phyloP scores from a whole-genome alignment of 2,888 invertebrate species.

The Fragum whitleyi region DNA sequence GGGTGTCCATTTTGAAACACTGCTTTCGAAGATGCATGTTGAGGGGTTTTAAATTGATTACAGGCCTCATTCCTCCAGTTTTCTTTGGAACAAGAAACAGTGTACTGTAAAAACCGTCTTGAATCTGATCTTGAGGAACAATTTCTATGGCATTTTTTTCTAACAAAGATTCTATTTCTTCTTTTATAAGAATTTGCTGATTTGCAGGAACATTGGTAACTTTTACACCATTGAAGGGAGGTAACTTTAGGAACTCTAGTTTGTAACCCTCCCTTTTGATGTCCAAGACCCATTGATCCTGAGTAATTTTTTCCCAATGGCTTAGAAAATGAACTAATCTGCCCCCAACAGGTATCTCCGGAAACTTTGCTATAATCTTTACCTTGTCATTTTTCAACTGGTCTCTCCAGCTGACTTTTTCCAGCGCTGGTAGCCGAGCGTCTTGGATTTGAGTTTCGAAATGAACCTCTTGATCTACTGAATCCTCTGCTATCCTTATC shows the following conservation, averaged over 20 bases:
- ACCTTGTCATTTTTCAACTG: constrained; percentile 37
- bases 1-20: constrained; percentile 60
- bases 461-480: constrained; percentile 3
- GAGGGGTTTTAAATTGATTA: constrained; percentile 57
- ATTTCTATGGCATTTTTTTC: constrained; percentile 45
- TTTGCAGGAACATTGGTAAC: constrained; percentile 21
- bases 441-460: background rate
- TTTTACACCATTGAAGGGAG: constrained; percentile 29
- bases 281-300: constrained; percentile 24
- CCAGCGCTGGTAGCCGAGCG: background rate
- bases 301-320: constrained; percentile 23
- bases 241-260: constrained; percentile 30
- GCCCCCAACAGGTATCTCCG: constrained; percentile 46
- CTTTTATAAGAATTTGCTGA: constrained; percentile 17
- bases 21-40: constrained; percentile 58
- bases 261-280: constrained; percentile 31
- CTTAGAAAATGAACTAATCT: constrained; percentile 22
- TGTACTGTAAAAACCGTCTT: constrained; percentile 50
- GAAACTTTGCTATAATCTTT: constrained; percentile 22
- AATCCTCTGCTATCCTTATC: background rate
- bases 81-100: constrained; percentile 51
- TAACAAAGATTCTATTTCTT: constrained; percentile 32
- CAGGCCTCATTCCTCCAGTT: constrained; percentile 39
- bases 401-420: background rate
- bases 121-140: constrained; percentile 14